Evolutionary conservation across 2,113 vertebrate genomes (phyloP), one percentile per base, ranked within the genome.

Genomic region (Hippocampus mohnikei): DNA sequence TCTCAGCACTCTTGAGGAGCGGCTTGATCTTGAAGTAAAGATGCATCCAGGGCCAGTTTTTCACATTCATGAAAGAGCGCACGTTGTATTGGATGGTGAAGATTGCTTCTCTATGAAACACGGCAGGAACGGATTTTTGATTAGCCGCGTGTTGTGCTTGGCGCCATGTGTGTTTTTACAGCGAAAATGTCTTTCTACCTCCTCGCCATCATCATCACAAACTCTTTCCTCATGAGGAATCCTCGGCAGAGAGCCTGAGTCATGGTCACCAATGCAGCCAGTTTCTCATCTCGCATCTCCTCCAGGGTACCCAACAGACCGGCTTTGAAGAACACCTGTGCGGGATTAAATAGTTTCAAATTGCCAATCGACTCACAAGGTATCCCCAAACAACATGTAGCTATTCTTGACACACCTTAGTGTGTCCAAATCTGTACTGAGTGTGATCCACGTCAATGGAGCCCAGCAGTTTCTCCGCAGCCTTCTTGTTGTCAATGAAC

Each of bases 271-370:
- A 92, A 82, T 6, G 42, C 68, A 61, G 94, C 93, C 83, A 96
- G 81, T 76, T 95, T 96, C 0, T 97, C 95, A 87, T 96, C 94
- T 73, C 95, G 92, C 95, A 97, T 95, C 90, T 98, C 96, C 73
- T 97, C 96, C 76, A 98, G 92, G 13, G 91, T 89, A 67, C 94
- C 96, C 81, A 97, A 81, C 73, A 97, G 91, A 71, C 95, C 95
- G 88, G 95, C 96, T 93, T 97, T 97, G 91, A 98, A 98, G 92
- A 98, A 97, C 83, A 97, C 95, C 96, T 97, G 20, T 67, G 15
- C 48, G 68, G 13, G 69, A 16, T 37, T 42, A 40, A 16, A 42
- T 18, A 8, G 25, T 56, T 50, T 8, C 10, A 9, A n/a, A 13
- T 65, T 40, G 41, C 23, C 15, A 50, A 29, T 27, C 16, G 16